Base-by-base conservation (phyloP, 2,797 vertebrate genomes). In the Tapirus indicus region DNA sequence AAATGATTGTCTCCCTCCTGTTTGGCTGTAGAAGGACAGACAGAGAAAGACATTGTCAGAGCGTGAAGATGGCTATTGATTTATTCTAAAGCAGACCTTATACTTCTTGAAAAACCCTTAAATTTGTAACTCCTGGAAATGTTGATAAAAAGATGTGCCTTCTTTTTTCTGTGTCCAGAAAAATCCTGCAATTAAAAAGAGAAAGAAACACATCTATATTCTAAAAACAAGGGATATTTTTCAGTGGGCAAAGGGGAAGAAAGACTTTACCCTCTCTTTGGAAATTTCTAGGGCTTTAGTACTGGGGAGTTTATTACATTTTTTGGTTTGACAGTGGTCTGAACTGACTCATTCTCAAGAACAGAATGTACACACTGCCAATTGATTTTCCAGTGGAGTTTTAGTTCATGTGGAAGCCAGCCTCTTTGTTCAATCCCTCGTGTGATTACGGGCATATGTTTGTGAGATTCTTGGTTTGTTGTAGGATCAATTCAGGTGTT, bases 61-160 rank as follows among this genome's bases (percentile, higher is more conserved):
- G 17, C 6, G 18, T 38, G 25, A 87, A 88, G 23, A 64, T 58
- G 52, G 17, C 38, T 78, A 41, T 23, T 68, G 68, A 90, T 95
- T 90, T 95, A 29, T 82, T 93, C 95, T 71, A 83, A 96, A 96
- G 49, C 41, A 68, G n/a, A 68, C 1, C 9, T 79, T 49, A 89
- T 85, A 75, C 10, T 82, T 94, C 66, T 86, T 49, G 0, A 12
- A 44, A 89, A 78, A 35, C 6, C 62, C 78, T 91, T 62, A 79
- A 62, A 82, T 52, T 16, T 9, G 2, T 87, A 80, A 93, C n/a
- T 88, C 44, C 23, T 92, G 16, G 7, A 84, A 74, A 69, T n/a
- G 23, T 32, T 60, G 25, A 82, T 69, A 56, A 69, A 89, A 85
- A 47, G 12, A 9, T 17, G 75, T 44, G 7, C 21, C 6, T 60